These are phyloP conservation scores for Tringa solitaria DNA, from an alignment of 2,113 vertebrate species.

Conservation along the genomic window DNA sequence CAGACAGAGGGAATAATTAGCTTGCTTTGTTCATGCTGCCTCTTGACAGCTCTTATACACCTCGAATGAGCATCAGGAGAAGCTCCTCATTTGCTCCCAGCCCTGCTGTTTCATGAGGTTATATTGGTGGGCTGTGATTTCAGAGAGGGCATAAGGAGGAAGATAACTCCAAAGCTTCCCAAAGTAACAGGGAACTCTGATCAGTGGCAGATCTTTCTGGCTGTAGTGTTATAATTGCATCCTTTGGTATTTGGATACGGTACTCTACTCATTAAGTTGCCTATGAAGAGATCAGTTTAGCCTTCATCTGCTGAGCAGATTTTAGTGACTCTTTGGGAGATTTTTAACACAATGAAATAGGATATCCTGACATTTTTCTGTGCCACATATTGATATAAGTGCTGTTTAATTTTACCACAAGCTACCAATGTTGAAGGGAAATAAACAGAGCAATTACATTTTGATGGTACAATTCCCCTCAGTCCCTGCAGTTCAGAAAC, in stretches of 20 bases:
- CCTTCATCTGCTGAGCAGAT: background rate
- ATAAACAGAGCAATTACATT: background rate
- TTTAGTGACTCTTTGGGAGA: background rate
- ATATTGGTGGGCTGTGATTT: background rate
- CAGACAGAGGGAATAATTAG: background rate
- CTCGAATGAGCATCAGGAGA: background rate
- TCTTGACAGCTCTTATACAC: background rate
- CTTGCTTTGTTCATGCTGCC: background rate
- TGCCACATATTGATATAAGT: background rate
- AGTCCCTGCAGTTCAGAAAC: background rate
- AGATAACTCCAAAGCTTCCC: background rate
- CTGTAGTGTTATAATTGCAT: background rate
- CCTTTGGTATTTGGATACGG: background rate
- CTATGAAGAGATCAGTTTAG: background rate
- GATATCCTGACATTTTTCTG: background rate
- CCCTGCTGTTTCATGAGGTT: background rate
- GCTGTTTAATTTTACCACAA: slow-evolving; percentile 3
- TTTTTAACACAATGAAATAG: background rate
- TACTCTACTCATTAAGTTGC: background rate
- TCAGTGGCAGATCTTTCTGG: background rate
- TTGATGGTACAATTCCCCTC: background rate
- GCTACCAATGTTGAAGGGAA: background rate
- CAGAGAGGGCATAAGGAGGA: background rate
- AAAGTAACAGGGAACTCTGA: background rate
- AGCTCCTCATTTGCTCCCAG: background rate